These are phyloP conservation scores for Myrmecobius fasciatus DNA, from an alignment of 2,113 vertebrate species.

Conservation along the genomic window DNA sequence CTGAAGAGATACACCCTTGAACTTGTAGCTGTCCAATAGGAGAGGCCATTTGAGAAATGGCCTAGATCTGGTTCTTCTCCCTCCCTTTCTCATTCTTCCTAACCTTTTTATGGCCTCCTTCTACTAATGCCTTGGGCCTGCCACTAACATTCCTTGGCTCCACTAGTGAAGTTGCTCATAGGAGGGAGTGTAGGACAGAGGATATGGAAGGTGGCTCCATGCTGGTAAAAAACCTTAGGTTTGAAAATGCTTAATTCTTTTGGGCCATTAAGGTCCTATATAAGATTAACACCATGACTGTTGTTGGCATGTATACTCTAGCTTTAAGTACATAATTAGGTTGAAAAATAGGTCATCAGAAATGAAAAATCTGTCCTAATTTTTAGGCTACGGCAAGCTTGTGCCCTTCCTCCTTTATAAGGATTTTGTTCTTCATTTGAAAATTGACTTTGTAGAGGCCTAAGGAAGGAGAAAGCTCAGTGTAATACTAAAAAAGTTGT, in stretches of 20 bases:
- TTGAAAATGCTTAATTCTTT: no score
- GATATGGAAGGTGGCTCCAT: no score
- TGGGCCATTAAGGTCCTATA: no score
- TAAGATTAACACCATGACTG: neutral
- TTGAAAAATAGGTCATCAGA: conserved; percentile 13
- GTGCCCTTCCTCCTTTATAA: conserved; percentile 3
- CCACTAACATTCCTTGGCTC: no score
- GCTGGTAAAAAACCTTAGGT: no score
- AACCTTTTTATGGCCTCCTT: neutral
- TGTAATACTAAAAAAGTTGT: neutral
- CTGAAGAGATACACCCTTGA: neutral
- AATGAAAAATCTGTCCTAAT: neutral
- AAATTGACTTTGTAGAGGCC: neutral
- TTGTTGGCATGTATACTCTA: neutral
- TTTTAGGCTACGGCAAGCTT: neutral
- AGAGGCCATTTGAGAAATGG: neutral
- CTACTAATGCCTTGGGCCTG: neutral
- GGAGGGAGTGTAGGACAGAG: no score
- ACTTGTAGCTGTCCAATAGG: neutral
- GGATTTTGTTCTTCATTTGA: neutral
- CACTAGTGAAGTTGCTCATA: no score
- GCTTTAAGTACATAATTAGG: neutral
- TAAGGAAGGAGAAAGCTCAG: neutral
- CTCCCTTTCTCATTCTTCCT: neutral
- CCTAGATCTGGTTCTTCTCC: neutral